Base-by-base conservation (phyloP, 2,888 invertebrate species). In the Perizoma flavofasciatum region DNA sequence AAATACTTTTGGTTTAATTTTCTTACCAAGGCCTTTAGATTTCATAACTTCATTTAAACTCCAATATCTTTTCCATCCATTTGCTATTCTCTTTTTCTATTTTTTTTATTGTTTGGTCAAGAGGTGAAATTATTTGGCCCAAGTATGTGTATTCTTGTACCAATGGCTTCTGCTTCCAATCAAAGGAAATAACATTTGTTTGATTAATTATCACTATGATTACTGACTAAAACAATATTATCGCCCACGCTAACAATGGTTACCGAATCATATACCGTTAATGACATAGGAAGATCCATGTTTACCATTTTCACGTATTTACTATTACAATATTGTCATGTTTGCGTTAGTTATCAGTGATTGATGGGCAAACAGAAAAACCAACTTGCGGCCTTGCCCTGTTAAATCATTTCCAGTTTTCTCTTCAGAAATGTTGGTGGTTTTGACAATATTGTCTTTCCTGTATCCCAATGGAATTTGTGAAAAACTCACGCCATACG, bases 361-460 rank as follows among this genome's bases (percentile, higher is more conserved):
- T 67, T 64, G 44, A 64, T 62, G 45, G 39, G 32, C 44, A 55
- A 56, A n/a, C 44, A 55, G n/a, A 39, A 39, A 52, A 59, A n/a
- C 7, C 7, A 34, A 1, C 8, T 6, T 3, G 10, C 3, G 22
- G 22, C 1, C 22, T 22, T 22, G 22, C 22, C 22, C 22, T 22
- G 22, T 22, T 22, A 3, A 40, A 53, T 51, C 54, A 61, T 44
- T 55, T 54, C 22, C 22, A 41, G 37, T 40, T 59, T 6, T 32
- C 22, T 10, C 34, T 53, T 11, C 45, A 57, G 48, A 54, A 51
- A 75, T 75, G 76, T 49, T 66, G 60, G 58, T 63, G 43, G 51
- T 57, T n/a, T 54, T 49, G 44, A 8, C 59, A 1, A 5, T 69
- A n/a, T 10, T 66, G 22, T 56, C 11, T 43, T 1, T 61, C 6